Evolutionary conservation across 2,888 invertebrate genomes (phyloP).

Genomic region (Leptinotarsa peninsularis): DNA sequence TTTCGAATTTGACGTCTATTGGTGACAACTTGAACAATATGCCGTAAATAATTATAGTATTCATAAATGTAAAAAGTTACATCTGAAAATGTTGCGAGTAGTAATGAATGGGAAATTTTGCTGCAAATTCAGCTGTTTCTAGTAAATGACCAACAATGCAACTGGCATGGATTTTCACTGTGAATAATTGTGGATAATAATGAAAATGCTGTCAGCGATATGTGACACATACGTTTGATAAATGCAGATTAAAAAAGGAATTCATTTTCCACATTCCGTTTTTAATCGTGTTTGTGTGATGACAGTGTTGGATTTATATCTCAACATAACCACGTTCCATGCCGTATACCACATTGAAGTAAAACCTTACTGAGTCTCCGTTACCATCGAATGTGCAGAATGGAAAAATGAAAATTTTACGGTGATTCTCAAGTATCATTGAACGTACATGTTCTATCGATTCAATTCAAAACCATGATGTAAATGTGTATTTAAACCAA

Average conservation of each 20-base stretch:
- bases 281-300: not conserved
- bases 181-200: not conserved
- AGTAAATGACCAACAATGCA: conserved; percentile 1
- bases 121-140: conserved; percentile 20
- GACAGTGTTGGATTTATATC: not conserved
- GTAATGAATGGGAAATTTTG: not conserved
- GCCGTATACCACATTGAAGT: not conserved
- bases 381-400: not conserved
- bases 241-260: not conserved
- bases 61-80: not conserved
- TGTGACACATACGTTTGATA: conserved; percentile 19
- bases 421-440: too few relatives aligned
- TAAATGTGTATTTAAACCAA: too few relatives aligned
- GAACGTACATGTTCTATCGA: too few relatives aligned
- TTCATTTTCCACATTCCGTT: not conserved
- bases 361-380: not conserved
- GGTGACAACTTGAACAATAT: too few relatives aligned
- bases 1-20: too few relatives aligned
- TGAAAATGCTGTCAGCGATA: conserved; percentile 4
- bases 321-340: not conserved
- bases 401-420: not conserved
- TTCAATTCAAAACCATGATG: too few relatives aligned
- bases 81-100: not conserved
- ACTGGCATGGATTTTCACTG: not conserved
- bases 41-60: too few relatives aligned